These are phyloP conservation scores for Amphiprion clarkii DNA, from an alignment of 2,797 vertebrate species.

Conservation along the genomic window DNA sequence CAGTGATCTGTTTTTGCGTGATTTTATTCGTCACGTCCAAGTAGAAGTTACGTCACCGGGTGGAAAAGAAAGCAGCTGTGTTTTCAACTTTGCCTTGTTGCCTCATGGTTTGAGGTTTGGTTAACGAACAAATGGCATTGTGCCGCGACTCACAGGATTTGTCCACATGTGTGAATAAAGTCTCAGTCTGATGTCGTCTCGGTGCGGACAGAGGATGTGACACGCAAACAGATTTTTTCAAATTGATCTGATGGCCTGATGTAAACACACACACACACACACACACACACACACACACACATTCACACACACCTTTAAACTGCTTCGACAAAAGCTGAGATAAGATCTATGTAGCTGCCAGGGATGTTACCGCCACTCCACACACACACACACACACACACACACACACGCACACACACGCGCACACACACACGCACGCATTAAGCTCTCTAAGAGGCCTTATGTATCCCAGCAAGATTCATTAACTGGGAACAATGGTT, in stretches of 20 bases:
- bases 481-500: conserved; percentile 69
- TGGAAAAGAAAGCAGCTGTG: no score
- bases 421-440: conserved; percentile 42
- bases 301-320: conserved; percentile 53
- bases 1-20: no score
- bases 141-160: not conserved
- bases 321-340: conserved; percentile 64
- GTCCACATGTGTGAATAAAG: not conserved
- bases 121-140: not conserved
- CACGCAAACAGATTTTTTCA: conserved; percentile 11
- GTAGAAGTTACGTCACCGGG: not conserved
- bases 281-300: conserved; percentile 52
- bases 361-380: conserved; percentile 53
- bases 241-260: conserved; percentile 27
- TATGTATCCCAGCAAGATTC: conserved; percentile 50
- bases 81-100: not conserved
- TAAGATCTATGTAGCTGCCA: conserved; percentile 73
- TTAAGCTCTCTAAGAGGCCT: conserved; percentile 54
- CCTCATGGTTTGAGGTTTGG: no score
- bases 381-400: conserved; percentile 34
- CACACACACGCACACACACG: conserved; percentile 46
- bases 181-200: not conserved
- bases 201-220: conserved; percentile 1
- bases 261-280: conserved; percentile 47
- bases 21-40: not conserved